These are phyloP conservation scores for Falcunculus frontatus DNA, from an alignment of 2,113 vertebrate genomes.

Conservation along the genomic window DNA sequence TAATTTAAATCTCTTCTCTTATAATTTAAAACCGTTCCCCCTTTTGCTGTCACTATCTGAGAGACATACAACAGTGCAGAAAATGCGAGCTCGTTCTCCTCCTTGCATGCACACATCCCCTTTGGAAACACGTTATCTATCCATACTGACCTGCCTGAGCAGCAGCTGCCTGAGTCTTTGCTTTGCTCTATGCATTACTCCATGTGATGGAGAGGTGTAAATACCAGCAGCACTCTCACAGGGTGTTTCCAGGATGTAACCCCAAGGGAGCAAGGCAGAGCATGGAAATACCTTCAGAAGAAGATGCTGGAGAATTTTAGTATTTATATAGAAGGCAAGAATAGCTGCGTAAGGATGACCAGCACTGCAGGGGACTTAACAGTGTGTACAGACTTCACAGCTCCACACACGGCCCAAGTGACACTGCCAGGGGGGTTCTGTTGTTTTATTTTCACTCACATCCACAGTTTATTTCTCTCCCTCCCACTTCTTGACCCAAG, in stretches of 20 bases:
- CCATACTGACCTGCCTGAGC: background rate
- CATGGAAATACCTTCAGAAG: background rate
- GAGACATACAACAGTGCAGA: background rate
- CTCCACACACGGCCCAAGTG: background rate
- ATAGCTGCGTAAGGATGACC: background rate
- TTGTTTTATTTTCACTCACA: constrained; percentile 21
- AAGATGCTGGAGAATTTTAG: background rate
- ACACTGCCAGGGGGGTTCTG: background rate
- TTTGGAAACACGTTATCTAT: background rate
- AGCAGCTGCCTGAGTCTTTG: accelerated
- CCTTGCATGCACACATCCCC: background rate
- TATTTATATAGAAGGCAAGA: background rate
- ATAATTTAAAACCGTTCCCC: background rate
- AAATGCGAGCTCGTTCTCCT: background rate
- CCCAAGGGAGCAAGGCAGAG: background rate
- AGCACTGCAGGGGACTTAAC: background rate
- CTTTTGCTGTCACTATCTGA: background rate
- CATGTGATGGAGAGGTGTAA: background rate
- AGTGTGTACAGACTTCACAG: background rate
- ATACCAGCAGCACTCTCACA: background rate
- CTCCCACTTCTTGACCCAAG: constrained; percentile 41
- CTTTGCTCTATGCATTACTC: background rate
- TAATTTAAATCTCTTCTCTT: background rate
- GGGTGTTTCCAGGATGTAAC: background rate
- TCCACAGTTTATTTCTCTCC: constrained; percentile 40